Evolutionary conservation across 2,888 invertebrate genomes (phyloP), one percentile per base, ranked within the genome.

Genomic region (Sphecodes monilicornis): DNA sequence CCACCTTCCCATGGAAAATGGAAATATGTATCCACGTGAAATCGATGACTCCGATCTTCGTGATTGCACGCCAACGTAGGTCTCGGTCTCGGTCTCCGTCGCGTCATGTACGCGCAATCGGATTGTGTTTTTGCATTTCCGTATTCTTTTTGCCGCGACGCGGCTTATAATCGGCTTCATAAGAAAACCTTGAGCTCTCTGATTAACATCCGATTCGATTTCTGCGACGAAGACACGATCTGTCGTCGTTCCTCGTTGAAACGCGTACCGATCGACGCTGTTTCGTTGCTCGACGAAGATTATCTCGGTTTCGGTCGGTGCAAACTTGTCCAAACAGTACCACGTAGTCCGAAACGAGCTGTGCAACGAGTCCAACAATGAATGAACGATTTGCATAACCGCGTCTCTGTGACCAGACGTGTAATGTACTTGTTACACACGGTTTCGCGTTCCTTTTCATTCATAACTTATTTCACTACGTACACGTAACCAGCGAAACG

Each of bases 161-260:
- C 43, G 46, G 36, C 16, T 22, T 46, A 32, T 32, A 80, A 68
- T 50, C 64, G 22, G 54, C 29, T 72, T 68, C 46, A 11, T 29
- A 11, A n/a, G 18, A 10, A 29, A 36, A 54, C 70, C 70, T 80
- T 70, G 80, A 70, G 50, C 16, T 43, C 8, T 10, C 13, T 29
- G 64, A 80, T 82, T 69, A 74, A 66, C 46, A 36, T 69, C n/a
- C 16, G 39, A 46, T 43, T 80, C n/a, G 11, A 75, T 60, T 75
- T 32, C 29, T 64, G 13, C 64, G 80, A 60, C 29, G 2, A 60
- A 60, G 26, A 29, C 57, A 26, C 26, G 29, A 60, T 29, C 22
- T 22, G 50, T 22, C 50, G 22, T 1, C 2, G 50, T 50, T 50
- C n/a, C 3, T 22, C 50, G 50, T n/a, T 10, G n/a, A n/a, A 50